Evolutionary conservation across 2,888 invertebrate genomes (phyloP).

Genomic region (Melinopterus prodromus): DNA sequence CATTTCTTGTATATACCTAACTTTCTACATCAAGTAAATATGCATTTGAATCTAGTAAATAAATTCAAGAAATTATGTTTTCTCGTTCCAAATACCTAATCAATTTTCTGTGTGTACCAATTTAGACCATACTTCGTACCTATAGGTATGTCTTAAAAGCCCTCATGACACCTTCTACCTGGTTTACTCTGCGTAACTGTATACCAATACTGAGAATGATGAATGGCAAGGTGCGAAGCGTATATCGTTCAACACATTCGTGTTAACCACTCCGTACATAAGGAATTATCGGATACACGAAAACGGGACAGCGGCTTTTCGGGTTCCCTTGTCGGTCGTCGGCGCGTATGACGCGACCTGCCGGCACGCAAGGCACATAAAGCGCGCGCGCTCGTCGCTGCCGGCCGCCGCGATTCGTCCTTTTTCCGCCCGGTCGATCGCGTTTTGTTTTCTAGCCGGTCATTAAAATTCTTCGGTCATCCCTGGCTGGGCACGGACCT

Average conservation of each 20-base stretch:
- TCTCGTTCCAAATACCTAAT: too few relatives aligned
- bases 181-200: not conserved
- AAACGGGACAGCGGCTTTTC: not conserved
- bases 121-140: too few relatives aligned
- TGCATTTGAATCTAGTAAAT: too few relatives aligned
- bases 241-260: not conserved
- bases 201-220: not conserved
- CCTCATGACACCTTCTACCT: not conserved
- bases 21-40: too few relatives aligned
- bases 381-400: not conserved
- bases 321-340: not conserved
- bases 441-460: conserved; percentile 22
- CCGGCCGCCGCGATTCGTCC: not conserved
- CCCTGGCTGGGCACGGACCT: conserved; percentile 37
- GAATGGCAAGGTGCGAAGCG: not conserved
- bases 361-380: not conserved
- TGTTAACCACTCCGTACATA: not conserved
- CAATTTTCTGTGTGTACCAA: too few relatives aligned
- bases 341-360: not conserved
- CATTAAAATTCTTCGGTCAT: conserved; percentile 40
- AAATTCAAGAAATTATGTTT: too few relatives aligned
- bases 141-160: too few relatives aligned
- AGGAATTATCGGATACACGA: not conserved
- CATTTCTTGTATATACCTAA: too few relatives aligned
- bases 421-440: conserved; percentile 8